These are phyloP conservation scores for Leptatherina wallacei DNA, from an alignment of 2,797 vertebrate genomes.

Conservation along the genomic window DNA sequence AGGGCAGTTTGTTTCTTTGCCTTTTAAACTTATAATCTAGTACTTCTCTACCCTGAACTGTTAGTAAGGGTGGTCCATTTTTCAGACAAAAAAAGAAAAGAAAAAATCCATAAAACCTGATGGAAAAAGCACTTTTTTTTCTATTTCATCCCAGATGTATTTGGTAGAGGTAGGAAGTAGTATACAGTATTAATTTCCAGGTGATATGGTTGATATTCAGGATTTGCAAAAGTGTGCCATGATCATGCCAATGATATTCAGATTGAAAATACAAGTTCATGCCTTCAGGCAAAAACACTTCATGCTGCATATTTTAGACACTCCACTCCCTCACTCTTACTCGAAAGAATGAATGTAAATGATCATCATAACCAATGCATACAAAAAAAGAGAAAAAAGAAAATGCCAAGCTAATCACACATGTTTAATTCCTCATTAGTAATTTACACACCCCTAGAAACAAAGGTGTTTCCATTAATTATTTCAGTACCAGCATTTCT, in stretches of 20 bases:
- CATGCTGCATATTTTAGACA: slow-evolving; percentile 57
- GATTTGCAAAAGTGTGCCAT: slow-evolving; percentile 38
- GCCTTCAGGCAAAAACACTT: slow-evolving; percentile 56
- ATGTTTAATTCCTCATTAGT: slow-evolving; percentile 48
- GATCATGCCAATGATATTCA: slow-evolving; percentile 62
- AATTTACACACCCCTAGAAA: slow-evolving; percentile 49
- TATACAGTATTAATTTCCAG: slow-evolving; percentile 23
- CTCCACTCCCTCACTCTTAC: slow-evolving; percentile 28
- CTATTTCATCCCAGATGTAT: slow-evolving; percentile 16
- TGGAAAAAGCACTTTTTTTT: slow-evolving; percentile 6
- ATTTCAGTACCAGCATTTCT: slow-evolving; percentile 29
- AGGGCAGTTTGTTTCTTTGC: slow-evolving; percentile 8
- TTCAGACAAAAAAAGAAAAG: slow-evolving; percentile 1
- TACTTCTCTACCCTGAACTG: neutral
- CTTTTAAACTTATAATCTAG: neutral
- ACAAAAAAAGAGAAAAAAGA: neutral
- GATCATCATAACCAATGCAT: slow-evolving; percentile 43
- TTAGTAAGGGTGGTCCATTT: neutral
- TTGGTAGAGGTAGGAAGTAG: slow-evolving; percentile 23
- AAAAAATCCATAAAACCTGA: neutral
- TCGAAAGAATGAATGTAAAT: slow-evolving; percentile 56
- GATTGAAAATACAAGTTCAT: slow-evolving; percentile 52
- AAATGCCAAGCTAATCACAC: slow-evolving; percentile 31
- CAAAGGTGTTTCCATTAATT: slow-evolving; percentile 45
- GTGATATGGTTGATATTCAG: slow-evolving; percentile 23